Evolutionary conservation across 1,140 invertebrate genomes (phyloP).

Genomic region (Contarinia nasturtii): DNA sequence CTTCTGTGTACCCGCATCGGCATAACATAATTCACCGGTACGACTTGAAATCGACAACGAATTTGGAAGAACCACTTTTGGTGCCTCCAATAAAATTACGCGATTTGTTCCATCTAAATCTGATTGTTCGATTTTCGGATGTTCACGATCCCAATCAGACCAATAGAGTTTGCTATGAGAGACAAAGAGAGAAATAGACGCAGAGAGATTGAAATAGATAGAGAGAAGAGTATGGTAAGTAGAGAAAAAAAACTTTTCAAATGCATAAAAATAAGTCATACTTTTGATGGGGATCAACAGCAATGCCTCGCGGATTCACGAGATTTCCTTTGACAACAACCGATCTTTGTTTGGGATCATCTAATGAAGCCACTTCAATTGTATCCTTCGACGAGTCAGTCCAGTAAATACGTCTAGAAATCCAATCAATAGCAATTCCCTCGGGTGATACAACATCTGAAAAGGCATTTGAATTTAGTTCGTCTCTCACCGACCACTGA

Average conservation of each 20-base stretch:
- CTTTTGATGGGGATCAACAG: constrained; percentile 78
- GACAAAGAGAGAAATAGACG: constrained; percentile 8
- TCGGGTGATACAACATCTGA: constrained; percentile 70
- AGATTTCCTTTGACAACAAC: constrained; percentile 59
- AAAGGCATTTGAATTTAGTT: constrained; percentile 1
- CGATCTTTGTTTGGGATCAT: constrained; percentile 53
- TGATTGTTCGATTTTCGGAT: constrained; percentile 82
- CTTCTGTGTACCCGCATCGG: constrained; percentile 72
- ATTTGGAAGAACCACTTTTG: constrained; percentile 49
- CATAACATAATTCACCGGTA: constrained; percentile 77
- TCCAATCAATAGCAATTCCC: constrained; percentile 84
- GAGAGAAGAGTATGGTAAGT: no score
- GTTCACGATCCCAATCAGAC: constrained; percentile 88
- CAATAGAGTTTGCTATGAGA: constrained; percentile 91
- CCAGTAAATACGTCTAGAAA: constrained; percentile 86
- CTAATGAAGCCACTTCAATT: constrained; percentile 77
- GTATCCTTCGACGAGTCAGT: constrained; percentile 80
- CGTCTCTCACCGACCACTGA: no score
- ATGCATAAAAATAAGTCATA: constrained; percentile 21
- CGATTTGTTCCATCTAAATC: constrained; percentile 82
- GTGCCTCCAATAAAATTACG: constrained; percentile 40
- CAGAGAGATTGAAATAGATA: no score
- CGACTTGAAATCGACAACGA: constrained; percentile 70
- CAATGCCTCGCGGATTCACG: constrained; percentile 83
- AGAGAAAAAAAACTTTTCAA: neutral